Percentiles rank a stretch among this genome's conserved stretches.
Evolutionary conservation across 2,797 vertebrate species (phyloP).

Genomic region (Xenentodon cancila): DNA sequence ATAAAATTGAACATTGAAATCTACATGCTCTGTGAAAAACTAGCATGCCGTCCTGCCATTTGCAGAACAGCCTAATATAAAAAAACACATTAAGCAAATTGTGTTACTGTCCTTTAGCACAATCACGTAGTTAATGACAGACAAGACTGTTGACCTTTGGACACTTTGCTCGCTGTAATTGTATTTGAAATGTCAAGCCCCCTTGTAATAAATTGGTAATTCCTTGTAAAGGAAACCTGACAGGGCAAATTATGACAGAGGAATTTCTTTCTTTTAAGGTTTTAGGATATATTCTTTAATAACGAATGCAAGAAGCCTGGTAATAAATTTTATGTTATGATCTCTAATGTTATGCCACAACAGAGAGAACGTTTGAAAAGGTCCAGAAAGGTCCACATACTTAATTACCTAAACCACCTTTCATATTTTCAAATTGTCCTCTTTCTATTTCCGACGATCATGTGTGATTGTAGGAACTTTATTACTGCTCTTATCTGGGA

Average conservation of each 20-base stretch:
- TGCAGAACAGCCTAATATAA: conserved; percentile 6
- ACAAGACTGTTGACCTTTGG: conserved; percentile 66
- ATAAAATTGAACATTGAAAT: no score
- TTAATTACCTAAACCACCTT: conserved; percentile 23
- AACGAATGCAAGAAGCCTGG: background rate
- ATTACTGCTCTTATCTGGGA: conserved; percentile 44
- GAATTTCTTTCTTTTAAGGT: conserved; percentile 24
- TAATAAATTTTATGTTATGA: background rate
- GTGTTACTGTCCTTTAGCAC: conserved; percentile 36
- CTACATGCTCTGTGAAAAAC: no score
- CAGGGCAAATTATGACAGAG: conserved; percentile 38
- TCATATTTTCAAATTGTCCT: conserved; percentile 16
- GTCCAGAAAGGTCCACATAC: background rate
- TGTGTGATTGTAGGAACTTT: conserved; percentile 55
- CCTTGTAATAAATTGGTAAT: conserved; percentile 50
- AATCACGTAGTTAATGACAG: conserved; percentile 51
- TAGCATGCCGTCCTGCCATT: no score
- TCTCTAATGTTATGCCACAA: conserved; percentile 1
- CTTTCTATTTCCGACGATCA: conserved; percentile 23
- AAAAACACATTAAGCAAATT: conserved; percentile 43
- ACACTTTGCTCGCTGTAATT: conserved; percentile 52
- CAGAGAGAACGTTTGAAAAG: background rate
- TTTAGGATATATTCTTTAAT: conserved; percentile 1
- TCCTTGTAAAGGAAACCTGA: conserved; percentile 49
- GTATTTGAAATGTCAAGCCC: conserved; percentile 68